Evolutionary conservation across 2,888 invertebrate species (phyloP).

Genomic region (Ceriagrion tenellum): DNA sequence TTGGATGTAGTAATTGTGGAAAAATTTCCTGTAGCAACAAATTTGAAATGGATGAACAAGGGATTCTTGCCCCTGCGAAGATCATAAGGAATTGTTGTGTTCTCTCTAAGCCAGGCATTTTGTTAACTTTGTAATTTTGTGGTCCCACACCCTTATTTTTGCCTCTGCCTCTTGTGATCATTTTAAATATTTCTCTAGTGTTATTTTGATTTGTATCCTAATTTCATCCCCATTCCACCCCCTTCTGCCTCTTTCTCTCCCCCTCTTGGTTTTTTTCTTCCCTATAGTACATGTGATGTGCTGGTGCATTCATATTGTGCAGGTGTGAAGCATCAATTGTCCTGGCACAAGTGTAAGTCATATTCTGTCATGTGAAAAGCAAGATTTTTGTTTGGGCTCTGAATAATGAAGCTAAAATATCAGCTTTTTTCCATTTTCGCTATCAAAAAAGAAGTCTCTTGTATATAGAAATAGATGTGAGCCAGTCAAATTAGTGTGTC

Average conservation of each 20-base stretch:
- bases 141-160: not conserved
- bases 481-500: slow-evolving; percentile 12
- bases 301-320: slow-evolving; percentile 62
- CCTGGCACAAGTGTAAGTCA: slow-evolving; percentile 62
- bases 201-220: slow-evolving; percentile 57
- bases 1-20: too few species aligned
- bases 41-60: too few species aligned
- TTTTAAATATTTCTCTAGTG: slow-evolving; percentile 6
- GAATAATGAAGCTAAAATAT: slow-evolving; percentile 15
- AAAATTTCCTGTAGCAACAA: too few species aligned
- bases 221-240: slow-evolving; percentile 40
- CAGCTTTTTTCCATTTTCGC: slow-evolving; percentile 45
- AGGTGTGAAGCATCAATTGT: slow-evolving; percentile 48
- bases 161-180: not conserved
- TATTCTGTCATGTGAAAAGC: slow-evolving; percentile 29
- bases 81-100: not conserved
- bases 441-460: slow-evolving; percentile 23
- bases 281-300: slow-evolving; percentile 63
- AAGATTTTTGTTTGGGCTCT: slow-evolving; percentile 44
- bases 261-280: slow-evolving; percentile 52
- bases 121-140: not conserved
- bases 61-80: too few species aligned
- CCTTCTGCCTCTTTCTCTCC: slow-evolving; percentile 45
- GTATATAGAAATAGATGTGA: slow-evolving; percentile 41
- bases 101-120: not conserved